Evolutionary conservation across 2,888 invertebrate genomes (phyloP).

Genomic region (Tachystola acroxantha): DNA sequence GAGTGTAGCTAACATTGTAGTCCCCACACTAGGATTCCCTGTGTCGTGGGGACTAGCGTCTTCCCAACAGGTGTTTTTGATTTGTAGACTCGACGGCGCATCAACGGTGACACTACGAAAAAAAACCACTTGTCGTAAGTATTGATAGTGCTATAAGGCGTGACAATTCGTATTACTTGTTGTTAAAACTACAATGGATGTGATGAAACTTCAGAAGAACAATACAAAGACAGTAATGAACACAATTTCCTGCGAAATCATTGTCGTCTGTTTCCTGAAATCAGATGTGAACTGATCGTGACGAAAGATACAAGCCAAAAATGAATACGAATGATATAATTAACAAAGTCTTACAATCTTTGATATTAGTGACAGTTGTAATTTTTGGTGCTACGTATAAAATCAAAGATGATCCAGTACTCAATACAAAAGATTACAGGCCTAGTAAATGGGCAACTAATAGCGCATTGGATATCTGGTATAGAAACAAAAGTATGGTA

Average conservation of each 20-base stretch:
- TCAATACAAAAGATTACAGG: conserved; percentile 32
- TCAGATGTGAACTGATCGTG: not conserved
- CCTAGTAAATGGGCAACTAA: conserved; percentile 51
- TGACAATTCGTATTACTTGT: too few relatives aligned
- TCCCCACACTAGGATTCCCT: too few relatives aligned
- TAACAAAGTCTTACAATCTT: conserved; percentile 3
- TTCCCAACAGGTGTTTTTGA: too few relatives aligned
- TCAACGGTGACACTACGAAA: too few relatives aligned
- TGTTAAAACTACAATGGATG: not conserved
- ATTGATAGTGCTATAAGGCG: too few relatives aligned
- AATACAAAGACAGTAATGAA: conserved; percentile 4
- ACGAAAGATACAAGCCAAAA: not conserved
- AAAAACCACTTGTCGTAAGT: too few relatives aligned
- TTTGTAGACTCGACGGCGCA: too few relatives aligned
- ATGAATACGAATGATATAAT: too few relatives aligned
- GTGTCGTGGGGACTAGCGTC: too few relatives aligned
- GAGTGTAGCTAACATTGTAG: too few relatives aligned
- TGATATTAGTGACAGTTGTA: conserved; percentile 24
- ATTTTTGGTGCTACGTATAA: conserved; percentile 3
- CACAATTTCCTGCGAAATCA: conserved; percentile 4
- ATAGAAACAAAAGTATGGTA: conserved; percentile 48
- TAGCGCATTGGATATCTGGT: conserved; percentile 55
- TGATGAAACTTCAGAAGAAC: conserved; percentile 3
- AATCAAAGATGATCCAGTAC: conserved; percentile 18
- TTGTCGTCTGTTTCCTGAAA: not conserved